Evolutionary conservation across 2,113 vertebrate species (phyloP).

Genomic region (Campylomormyrus tamandua): DNA sequence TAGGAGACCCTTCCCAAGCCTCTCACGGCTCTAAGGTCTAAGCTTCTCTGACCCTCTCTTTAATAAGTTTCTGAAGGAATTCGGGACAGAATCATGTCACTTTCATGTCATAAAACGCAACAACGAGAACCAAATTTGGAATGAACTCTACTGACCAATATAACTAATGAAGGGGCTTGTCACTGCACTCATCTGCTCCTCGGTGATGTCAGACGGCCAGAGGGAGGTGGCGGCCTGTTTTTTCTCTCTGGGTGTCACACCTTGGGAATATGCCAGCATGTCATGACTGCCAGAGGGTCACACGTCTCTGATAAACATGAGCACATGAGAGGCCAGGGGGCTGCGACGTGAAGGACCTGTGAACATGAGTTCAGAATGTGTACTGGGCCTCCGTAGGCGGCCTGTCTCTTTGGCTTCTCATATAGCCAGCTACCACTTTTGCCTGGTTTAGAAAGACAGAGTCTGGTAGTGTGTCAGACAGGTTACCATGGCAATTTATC

Average conservation of each 20-base stretch:
- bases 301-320: background rate
- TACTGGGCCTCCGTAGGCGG: too few species aligned
- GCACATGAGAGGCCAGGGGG: background rate
- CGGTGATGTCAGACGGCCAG: background rate
- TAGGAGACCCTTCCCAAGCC: background rate
- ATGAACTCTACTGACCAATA: background rate
- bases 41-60: background rate
- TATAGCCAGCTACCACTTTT: background rate
- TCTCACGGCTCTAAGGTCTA: background rate
- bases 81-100: background rate
- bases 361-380: background rate
- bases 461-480: background rate
- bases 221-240: background rate
- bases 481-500: background rate
- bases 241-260: background rate
- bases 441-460: background rate
- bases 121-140: background rate
- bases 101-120: background rate
- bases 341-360: background rate
- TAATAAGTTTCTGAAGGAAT: background rate
- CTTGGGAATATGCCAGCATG: background rate
- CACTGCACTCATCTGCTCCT: background rate
- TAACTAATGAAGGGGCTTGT: background rate
- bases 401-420: background rate
- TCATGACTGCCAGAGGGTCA: background rate